A percentile compares a stretch with the other conserved stretches of the same genome.
Evolutionary conservation across 2,113 vertebrate species (phyloP).

Genomic region (Anas platyrhynchos): DNA sequence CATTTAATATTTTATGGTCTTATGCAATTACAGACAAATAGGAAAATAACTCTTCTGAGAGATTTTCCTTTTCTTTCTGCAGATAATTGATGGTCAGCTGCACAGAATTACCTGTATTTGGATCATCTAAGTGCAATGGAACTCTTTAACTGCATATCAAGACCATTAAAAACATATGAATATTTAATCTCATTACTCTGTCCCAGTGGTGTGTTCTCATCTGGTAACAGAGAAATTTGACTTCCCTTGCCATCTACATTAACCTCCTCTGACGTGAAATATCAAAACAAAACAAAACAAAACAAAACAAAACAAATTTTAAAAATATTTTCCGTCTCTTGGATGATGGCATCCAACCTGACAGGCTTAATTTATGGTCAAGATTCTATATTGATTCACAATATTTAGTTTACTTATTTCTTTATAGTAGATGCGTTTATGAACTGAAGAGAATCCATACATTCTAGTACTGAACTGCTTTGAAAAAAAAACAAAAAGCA

Average conservation of each 20-base stretch:
- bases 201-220: not conserved
- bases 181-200: constrained; percentile 21
- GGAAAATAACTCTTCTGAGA: not conserved
- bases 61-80: not conserved
- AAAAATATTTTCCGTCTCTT: not conserved
- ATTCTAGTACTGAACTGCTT: not conserved
- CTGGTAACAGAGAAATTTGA: not conserved
- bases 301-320: not conserved
- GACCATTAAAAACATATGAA: constrained; percentile 11
- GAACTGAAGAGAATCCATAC: not conserved
- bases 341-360: not conserved
- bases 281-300: not conserved
- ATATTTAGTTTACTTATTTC: not conserved
- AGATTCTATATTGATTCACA: not conserved
- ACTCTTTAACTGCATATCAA: not conserved
- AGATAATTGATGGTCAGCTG: constrained; percentile 5
- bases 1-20: constrained; percentile 1
- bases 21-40: not conserved
- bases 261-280: not conserved
- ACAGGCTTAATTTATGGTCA: not conserved
- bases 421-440: not conserved
- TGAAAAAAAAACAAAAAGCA: not conserved
- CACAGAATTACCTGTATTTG: not conserved
- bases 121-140: not conserved
- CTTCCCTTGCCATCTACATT: not conserved